Evolutionary conservation across 2,888 invertebrate genomes (phyloP).

Genomic region (Ptilodon capucinus): DNA sequence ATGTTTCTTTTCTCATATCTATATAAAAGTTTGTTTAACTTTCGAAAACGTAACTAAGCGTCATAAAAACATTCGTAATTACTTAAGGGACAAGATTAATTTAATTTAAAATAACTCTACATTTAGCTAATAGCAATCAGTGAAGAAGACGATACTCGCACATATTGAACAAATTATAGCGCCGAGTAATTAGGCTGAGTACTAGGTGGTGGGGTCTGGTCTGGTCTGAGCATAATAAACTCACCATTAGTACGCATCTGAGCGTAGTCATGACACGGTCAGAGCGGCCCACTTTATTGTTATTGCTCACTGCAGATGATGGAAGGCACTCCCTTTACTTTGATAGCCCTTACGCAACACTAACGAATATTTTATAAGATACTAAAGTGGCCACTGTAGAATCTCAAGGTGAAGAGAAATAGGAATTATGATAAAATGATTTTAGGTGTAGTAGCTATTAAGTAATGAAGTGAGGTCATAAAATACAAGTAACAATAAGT

Average conservation of each 20-base stretch:
- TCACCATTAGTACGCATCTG: constrained; percentile 14
- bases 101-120: background rate
- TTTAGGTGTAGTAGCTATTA: no score
- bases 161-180: background rate
- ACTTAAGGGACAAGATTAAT: background rate
- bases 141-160: background rate
- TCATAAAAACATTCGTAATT: background rate
- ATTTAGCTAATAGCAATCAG: background rate
- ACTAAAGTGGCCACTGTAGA: background rate
- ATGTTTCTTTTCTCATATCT: no score
- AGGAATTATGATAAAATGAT: no score
- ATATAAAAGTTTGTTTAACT: background rate
- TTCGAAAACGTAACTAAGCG: background rate
- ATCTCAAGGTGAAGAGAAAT: background rate
- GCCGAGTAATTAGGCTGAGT: background rate
- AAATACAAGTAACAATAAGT: no score
- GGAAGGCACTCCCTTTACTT: background rate
- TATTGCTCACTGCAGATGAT: background rate
- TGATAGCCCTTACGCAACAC: background rate
- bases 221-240: constrained; percentile 6
- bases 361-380: background rate
- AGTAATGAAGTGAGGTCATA: no score
- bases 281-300: constrained; percentile 8
- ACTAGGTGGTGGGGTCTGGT: background rate
- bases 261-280: constrained; percentile 1